Conservation (phyloP, 2,888 invertebrate genomes). For the Halictus quadricinctus region DNA sequence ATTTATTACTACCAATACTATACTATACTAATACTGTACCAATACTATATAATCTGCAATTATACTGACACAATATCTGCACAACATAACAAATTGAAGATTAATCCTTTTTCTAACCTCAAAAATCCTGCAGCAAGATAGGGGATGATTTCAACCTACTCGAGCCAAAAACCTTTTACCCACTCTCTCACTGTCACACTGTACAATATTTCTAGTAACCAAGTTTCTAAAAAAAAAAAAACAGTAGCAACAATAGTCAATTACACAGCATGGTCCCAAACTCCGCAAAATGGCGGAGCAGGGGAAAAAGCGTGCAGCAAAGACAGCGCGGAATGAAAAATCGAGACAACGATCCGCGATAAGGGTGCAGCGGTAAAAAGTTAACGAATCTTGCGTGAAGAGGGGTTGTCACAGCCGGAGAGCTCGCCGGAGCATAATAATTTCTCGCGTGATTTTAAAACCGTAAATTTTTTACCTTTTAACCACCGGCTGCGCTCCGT, state of each 20-base stretch:
- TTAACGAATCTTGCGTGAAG: constrained; percentile 46
- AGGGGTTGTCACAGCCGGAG: constrained; percentile 17
- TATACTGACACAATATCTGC: too few relatives aligned
- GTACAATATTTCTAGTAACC: neutral
- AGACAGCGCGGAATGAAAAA: neutral
- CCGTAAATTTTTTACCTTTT: constrained; percentile 81
- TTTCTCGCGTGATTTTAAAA: constrained; percentile 82
- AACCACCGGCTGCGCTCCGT: constrained; percentile 68
- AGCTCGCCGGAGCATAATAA: constrained; percentile 76
- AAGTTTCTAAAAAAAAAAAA: neutral
- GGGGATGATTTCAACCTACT: too few relatives aligned
- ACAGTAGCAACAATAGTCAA: neutral
- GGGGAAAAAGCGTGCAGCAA: neutral
- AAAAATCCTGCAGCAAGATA: too few relatives aligned
- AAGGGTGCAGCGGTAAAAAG: constrained; percentile 47
- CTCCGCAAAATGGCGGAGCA: neutral
- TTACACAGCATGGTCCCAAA: neutral
- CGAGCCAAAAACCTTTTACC: too few relatives aligned
- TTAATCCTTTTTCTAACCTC: too few relatives aligned
- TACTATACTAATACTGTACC: too few relatives aligned
- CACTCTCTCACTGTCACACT: too few relatives aligned
- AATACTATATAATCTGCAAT: too few relatives aligned
- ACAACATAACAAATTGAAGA: too few relatives aligned
- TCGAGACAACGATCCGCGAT: constrained; percentile 42
- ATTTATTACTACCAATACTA: too few relatives aligned